Percentiles rank a stretch among this genome's conserved stretches.
Evolutionary conservation across 1,140 invertebrate species (phyloP).

Genomic region (Temnothorax curvispinosus): DNA sequence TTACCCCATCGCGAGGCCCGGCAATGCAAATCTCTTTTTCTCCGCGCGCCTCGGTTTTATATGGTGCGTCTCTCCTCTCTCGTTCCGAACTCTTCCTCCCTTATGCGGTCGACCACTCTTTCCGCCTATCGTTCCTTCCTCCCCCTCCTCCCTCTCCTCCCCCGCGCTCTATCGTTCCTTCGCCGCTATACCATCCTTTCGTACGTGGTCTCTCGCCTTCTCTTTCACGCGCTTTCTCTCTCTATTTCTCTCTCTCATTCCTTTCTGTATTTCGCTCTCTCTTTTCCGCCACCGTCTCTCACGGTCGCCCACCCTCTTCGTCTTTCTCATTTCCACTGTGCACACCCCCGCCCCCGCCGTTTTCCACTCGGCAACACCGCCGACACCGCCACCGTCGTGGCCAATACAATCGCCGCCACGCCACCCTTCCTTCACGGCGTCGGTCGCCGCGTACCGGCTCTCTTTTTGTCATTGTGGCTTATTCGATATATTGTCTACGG

Average conservation of each 20-base stretch:
- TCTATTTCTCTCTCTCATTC: not conserved
- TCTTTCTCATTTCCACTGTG: slow-evolving; percentile 60
- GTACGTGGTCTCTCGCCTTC: slow-evolving; percentile 25
- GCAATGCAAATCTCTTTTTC: slow-evolving; percentile 84
- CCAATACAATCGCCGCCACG: slow-evolving; percentile 62
- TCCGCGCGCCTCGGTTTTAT: slow-evolving; percentile 82
- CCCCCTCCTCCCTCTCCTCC: not conserved
- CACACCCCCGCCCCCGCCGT: slow-evolving; percentile 49
- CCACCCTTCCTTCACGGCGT: slow-evolving; percentile 72
- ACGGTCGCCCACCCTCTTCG: slow-evolving; percentile 47
- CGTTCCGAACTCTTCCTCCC: slow-evolving; percentile 61
- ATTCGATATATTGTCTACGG: slow-evolving; percentile 83
- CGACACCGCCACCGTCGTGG: slow-evolving; percentile 64
- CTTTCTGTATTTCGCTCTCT: slow-evolving; percentile 50
- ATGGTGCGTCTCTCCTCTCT: slow-evolving; percentile 76
- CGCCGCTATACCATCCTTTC: slow-evolving; percentile 45
- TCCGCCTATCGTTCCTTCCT: slow-evolving; percentile 70
- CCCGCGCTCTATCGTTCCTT: slow-evolving; percentile 54
- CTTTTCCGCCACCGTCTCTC: slow-evolving; percentile 53
- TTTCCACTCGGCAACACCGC: slow-evolving; percentile 65
- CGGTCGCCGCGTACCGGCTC: slow-evolving; percentile 71
- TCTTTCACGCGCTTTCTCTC: not conserved
- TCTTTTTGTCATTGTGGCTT: slow-evolving; percentile 85
- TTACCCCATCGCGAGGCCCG: slow-evolving; percentile 63
- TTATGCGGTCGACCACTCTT: slow-evolving; percentile 74